These are phyloP conservation scores for Chelon auratus DNA, from an alignment of 2,797 vertebrate species.

Conservation along the genomic window DNA sequence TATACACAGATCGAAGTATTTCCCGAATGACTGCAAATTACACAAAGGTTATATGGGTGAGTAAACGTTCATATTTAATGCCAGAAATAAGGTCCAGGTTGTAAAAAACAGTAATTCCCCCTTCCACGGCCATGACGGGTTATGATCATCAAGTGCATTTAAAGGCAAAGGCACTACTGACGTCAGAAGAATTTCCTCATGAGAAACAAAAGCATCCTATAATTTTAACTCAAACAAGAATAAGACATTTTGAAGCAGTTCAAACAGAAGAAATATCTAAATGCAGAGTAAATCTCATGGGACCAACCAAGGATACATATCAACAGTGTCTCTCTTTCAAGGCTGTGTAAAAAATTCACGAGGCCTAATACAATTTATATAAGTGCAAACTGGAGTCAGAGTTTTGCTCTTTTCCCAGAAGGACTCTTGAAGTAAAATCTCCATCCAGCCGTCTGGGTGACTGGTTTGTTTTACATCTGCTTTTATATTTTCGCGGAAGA, in stretches of 20 bases:
- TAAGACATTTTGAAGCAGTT: slow-evolving; percentile 5
- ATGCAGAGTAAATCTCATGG: slow-evolving; percentile 11
- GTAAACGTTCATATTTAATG: too few relatives aligned
- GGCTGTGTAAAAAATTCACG: slow-evolving; percentile 41
- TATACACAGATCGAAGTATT: too few relatives aligned
- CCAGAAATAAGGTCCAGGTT: too few relatives aligned
- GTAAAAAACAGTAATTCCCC: too few relatives aligned
- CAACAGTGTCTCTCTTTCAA: slow-evolving; percentile 20
- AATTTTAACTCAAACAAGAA: background rate
- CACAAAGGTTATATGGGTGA: too few relatives aligned
- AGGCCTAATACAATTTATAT: slow-evolving; percentile 28
- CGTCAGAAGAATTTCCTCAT: background rate
- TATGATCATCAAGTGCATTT: background rate
- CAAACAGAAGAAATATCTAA: slow-evolving; percentile 2
- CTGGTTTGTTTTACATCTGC: slow-evolving; percentile 28
- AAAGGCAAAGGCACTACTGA: too few relatives aligned
- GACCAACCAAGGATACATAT: slow-evolving; percentile 18
- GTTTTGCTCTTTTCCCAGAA: slow-evolving; percentile 26
- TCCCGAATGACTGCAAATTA: too few relatives aligned
- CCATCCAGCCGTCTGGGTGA: slow-evolving; percentile 7
- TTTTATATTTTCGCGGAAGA: background rate
- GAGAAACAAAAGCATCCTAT: background rate
- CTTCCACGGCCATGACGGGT: background rate
- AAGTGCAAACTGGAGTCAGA: slow-evolving; percentile 9
- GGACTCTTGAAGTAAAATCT: slow-evolving; percentile 24